Base-by-base conservation (phyloP, 2,113 vertebrate species). In the Osmerus eperlanus region DNA sequence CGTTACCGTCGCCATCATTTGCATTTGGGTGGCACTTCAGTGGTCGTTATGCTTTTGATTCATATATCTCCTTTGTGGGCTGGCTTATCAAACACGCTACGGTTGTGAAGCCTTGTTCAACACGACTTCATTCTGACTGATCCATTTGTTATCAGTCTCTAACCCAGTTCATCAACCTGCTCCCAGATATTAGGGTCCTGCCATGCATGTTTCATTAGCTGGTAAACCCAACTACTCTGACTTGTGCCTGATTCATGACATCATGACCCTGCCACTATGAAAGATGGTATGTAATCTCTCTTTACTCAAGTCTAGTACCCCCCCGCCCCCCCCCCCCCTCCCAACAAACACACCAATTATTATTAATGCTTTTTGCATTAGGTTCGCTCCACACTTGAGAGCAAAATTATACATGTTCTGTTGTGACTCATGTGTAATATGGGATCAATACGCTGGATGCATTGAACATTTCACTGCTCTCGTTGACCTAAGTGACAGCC, bases 401-500 rank as follows among this genome's bases (percentile, higher is more conserved):
- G 68, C 78, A 85, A 88, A 80, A 83, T 67, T 55, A 76, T 64
- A 72, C 80, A 74, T 63, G 66, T 70, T 81, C 78, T 70, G 75
- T 67, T 83, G 84, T 78, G 78, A 77, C 73, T 84, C 67, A 53
- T 51, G 71, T 81, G 79, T 81, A 71, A 83, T 76, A 81, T 19
- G 68, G 78, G 82, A 87, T 91, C 86, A 89, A 89, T 90, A 90
- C 71, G 81, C 81, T 75, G 36, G 3, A 75, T 84, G 83, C 67
- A 67, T 86, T 67, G 73, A 80, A 84, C 58, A 80, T 90, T 89
- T 88, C 84, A 85, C 83, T 81, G 79, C 75, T 85, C 83, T 80
- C 53, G 84, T 85, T 86, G 90, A 85, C 81, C 86, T 82, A 77
- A 86, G 84, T 83, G 88, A 86, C 87, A 77, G 80, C 87, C 71